phyloP scores from a whole-genome alignment of 2,113 vertebrate species.

The Psilopogon haemacephalus region DNA sequence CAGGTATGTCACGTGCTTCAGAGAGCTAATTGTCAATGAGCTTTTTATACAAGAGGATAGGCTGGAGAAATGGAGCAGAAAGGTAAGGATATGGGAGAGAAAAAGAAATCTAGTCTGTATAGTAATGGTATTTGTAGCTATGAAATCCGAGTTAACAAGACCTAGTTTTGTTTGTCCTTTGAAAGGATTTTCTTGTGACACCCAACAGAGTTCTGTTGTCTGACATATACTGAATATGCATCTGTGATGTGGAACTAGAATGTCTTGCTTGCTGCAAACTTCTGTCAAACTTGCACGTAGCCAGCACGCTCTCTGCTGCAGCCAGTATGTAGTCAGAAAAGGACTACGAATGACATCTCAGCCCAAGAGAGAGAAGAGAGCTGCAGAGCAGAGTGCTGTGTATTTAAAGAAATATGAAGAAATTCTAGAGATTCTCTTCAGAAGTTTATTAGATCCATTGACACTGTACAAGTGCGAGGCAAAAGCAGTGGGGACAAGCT shows the following conservation, averaged over 20 bases:
- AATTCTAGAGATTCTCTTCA: neutral
- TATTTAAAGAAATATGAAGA: neutral
- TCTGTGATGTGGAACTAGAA: conserved; percentile 43
- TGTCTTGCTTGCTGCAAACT: conserved; percentile 21
- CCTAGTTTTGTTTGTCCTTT: conserved; percentile 58
- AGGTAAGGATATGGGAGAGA: neutral
- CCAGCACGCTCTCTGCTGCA: neutral
- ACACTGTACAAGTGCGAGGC: neutral
- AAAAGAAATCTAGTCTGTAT: neutral
- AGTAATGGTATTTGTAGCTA: conserved; percentile 1
- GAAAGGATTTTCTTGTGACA: conserved; percentile 63
- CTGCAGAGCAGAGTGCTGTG: neutral
- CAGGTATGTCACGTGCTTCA: neutral
- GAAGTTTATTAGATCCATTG: neutral
- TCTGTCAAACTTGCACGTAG: conserved; percentile 44
- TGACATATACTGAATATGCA: conserved; percentile 40
- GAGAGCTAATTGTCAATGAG: neutral
- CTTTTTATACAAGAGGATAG: neutral
- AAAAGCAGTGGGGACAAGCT: neutral
- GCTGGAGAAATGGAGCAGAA: neutral
- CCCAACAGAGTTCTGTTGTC: conserved; percentile 59
- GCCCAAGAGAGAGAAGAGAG: neutral
- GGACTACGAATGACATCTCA: neutral
- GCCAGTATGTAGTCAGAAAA: neutral
- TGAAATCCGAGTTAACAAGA: conserved; percentile 59